Conservation (phyloP, 2,113 vertebrate genomes). For the Sceloporus undulatus region DNA sequence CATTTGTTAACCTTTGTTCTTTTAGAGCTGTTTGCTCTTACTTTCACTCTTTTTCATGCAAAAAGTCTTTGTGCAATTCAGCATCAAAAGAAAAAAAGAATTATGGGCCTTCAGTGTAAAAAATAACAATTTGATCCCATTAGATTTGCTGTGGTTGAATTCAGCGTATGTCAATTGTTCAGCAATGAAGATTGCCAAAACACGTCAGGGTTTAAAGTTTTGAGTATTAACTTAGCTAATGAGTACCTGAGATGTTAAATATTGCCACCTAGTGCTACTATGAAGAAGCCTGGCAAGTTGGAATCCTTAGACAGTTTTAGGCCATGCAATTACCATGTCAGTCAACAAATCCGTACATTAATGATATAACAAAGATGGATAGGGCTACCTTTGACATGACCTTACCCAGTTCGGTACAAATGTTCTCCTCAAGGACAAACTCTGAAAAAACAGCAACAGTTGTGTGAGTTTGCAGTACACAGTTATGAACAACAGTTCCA, state of each 20-base stretch:
- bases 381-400: background rate
- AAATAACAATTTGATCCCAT: background rate
- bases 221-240: background rate
- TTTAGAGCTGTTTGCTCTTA: background rate
- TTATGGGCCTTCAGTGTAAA: background rate
- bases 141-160: background rate
- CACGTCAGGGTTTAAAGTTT: background rate
- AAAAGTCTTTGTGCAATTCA: no score
- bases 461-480: background rate
- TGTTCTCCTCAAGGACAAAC: background rate
- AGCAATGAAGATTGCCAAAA: background rate
- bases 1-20: background rate
- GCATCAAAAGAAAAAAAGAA: background rate
- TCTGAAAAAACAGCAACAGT: background rate
- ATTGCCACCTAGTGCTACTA: constrained; percentile 20
- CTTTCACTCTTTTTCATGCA: background rate
- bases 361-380: no score
- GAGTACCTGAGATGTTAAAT: constrained; percentile 8
- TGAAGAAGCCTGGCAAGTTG: background rate
- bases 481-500: background rate
- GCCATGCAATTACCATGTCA: background rate
- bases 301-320: background rate
- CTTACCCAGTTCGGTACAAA: background rate
- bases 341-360: no score
- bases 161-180: background rate